Percentiles rank a stretch among this genome's conserved stretches.
These are phyloP conservation scores for Rhombomys opimus DNA, from an alignment of 2,113 vertebrate species.

Conservation along the genomic window DNA sequence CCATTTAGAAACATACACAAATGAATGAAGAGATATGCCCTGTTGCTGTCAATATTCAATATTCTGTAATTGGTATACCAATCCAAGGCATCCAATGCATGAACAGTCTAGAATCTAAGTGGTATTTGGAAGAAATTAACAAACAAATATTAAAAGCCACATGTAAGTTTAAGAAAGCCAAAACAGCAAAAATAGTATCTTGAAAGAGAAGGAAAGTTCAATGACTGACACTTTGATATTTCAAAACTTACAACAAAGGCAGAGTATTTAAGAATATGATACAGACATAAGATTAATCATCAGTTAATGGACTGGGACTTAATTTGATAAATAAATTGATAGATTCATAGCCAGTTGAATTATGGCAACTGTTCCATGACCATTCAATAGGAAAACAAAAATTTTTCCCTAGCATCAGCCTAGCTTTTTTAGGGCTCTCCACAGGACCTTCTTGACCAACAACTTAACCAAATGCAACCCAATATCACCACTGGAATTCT, in stretches of 20 bases:
- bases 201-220: neutral
- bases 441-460: neutral
- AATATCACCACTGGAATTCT: neutral
- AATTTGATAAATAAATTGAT: neutral
- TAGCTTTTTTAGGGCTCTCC: neutral
- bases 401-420: neutral
- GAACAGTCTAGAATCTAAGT: neutral
- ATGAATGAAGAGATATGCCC: neutral
- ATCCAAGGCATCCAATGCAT: neutral
- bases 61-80: neutral
- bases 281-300: neutral
- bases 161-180: neutral
- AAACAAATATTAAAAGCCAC: neutral
- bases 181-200: neutral
- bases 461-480: neutral
- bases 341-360: neutral
- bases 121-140: neutral
- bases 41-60: neutral
- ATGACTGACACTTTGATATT: neutral
- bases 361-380: neutral
- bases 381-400: neutral
- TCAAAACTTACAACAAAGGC: neutral
- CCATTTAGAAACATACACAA: conserved; percentile 1
- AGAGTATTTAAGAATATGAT: neutral
- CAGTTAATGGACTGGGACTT: neutral